Conservation (phyloP, 35 echinoderm and acorn worm genomes). For the Amphiura filiformis region DNA sequence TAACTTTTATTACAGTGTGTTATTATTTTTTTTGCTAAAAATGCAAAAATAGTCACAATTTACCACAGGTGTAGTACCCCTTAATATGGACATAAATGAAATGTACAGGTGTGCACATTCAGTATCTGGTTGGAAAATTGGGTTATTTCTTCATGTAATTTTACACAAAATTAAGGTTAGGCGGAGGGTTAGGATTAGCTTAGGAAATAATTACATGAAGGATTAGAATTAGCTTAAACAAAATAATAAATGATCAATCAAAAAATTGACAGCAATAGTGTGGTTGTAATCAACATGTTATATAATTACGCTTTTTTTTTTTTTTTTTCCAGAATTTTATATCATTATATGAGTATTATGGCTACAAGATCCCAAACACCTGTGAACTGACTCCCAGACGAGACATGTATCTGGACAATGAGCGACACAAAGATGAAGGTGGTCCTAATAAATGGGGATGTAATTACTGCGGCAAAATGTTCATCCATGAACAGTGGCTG, state of each 20-base stretch:
- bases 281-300: neutral
- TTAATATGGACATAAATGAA: no score
- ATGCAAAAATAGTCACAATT: no score
- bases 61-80: no score
- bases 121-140: no score
- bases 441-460: constrained; percentile 64
- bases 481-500: constrained; percentile 50
- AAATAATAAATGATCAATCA: neutral
- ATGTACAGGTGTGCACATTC: no score
- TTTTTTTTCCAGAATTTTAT: neutral
- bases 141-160: no score
- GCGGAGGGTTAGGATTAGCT: no score
- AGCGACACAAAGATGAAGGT: constrained; percentile 53
- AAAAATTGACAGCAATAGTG: neutral
- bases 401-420: constrained; percentile 61
- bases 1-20: no score
- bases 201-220: no score
- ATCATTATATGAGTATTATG: neutral
- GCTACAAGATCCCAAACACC: neutral
- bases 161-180: no score
- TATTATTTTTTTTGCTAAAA: no score
- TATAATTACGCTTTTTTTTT: neutral
- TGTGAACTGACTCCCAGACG: constrained; percentile 53
- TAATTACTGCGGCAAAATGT: constrained; percentile 86
- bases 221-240: no score